These are phyloP conservation scores for Formica aserva DNA, from an alignment of 2,888 invertebrate genomes.

Conservation along the genomic window DNA sequence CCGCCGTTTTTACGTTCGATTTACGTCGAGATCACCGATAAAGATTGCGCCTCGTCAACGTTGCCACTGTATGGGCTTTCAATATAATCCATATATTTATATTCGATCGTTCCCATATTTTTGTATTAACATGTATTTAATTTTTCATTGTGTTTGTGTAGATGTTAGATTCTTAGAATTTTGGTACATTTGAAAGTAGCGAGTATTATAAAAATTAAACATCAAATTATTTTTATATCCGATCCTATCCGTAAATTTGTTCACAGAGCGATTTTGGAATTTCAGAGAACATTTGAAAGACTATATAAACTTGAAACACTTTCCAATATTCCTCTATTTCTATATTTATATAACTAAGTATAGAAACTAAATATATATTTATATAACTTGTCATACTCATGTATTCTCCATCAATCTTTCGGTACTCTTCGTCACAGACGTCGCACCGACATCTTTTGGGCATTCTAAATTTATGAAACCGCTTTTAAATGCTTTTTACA, in stretches of 20 bases:
- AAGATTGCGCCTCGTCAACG: not conserved
- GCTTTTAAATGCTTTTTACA: not conserved
- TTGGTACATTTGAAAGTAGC: not conserved
- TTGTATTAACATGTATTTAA: not conserved
- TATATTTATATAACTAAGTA: not conserved
- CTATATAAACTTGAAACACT: not conserved
- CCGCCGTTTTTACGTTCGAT: not conserved
- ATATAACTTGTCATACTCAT: not conserved
- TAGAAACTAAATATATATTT: not conserved
- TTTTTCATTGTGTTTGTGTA: not conserved
- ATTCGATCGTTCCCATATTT: not conserved
- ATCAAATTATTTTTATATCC: not conserved
- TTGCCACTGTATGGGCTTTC: not conserved
- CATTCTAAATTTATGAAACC: conserved; percentile 6
- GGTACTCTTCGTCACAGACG: not conserved
- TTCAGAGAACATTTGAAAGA: not conserved
- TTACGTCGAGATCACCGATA: not conserved
- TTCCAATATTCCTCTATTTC: not conserved
- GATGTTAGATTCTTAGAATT: not conserved
- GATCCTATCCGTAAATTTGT: not conserved
- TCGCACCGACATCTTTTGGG: not conserved
- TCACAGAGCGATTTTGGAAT: not conserved
- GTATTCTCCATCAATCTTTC: not conserved
- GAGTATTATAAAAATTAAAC: not conserved
- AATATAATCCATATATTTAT: not conserved